Percentiles rank a stretch among this genome's conserved stretches.
phyloP scores from a whole-genome alignment of 2,797 vertebrate species.

The Danio choprae region DNA sequence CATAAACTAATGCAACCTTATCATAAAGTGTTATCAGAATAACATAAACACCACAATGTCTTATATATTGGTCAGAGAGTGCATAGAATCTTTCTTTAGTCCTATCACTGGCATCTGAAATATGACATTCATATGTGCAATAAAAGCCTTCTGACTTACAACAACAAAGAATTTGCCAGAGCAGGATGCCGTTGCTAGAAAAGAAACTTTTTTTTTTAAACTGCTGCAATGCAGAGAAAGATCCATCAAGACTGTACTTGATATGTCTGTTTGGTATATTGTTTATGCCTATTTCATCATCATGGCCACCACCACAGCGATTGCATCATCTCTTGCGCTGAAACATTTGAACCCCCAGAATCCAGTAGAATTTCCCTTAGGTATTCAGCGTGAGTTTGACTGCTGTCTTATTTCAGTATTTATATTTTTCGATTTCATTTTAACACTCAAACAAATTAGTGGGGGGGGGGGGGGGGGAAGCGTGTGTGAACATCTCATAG shows the following conservation, averaged over 20 bases:
- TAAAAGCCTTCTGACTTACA: conserved; percentile 39
- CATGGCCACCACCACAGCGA: conserved; percentile 32
- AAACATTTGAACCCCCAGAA: conserved; percentile 20
- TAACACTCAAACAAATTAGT: conserved; percentile 44
- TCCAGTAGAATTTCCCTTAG: conserved; percentile 27
- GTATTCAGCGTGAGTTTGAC: conserved; percentile 16
- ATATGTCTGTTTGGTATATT: conserved; percentile 49
- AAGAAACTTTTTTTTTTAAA: background rate
- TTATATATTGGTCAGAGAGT: background rate
- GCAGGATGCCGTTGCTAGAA: conserved; percentile 19
- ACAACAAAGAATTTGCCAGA: conserved; percentile 54
- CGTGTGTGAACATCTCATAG: conserved; percentile 28
- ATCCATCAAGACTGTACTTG: conserved; percentile 42
- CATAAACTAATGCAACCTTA: too few relatives aligned
- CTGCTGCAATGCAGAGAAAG: conserved; percentile 48
- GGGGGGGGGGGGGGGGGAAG: conserved; percentile 47
- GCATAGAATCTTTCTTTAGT: background rate
- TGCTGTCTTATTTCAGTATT: conserved; percentile 40
- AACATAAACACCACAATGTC: background rate
- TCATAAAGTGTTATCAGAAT: too few relatives aligned
- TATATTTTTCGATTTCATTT: conserved; percentile 45
- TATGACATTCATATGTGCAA: conserved; percentile 1
- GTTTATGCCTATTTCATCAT: conserved; percentile 45
- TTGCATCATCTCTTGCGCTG: conserved; percentile 38
- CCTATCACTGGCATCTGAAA: conserved; percentile 6